Evolutionary conservation across 1,140 invertebrate genomes (phyloP).

Genomic region (Holotrichia oblita): DNA sequence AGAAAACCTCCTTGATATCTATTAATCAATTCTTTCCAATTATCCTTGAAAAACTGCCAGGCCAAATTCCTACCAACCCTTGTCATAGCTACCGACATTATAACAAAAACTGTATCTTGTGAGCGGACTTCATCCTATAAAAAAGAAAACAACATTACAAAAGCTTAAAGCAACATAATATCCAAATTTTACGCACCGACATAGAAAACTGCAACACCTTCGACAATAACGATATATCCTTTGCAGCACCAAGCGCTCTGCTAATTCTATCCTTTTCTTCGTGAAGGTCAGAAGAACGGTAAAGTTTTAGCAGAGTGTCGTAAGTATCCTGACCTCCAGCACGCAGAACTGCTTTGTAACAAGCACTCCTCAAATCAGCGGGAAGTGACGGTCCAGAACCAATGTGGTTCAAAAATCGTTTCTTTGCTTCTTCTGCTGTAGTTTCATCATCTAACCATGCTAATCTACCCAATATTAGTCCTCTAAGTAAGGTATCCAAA

Average conservation of each 20-base stretch:
- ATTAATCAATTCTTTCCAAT: conserved; percentile 77
- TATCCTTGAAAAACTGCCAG: conserved; percentile 93
- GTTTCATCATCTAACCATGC: conserved; percentile 81
- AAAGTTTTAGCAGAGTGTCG: conserved; percentile 83
- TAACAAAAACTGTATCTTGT: conserved; percentile 90
- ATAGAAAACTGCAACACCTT: conserved; percentile 90
- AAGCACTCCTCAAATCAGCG: conserved; percentile 88
- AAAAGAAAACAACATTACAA: conserved; percentile 44
- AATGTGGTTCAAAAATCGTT: conserved; percentile 76
- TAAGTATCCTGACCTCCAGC: conserved; percentile 76
- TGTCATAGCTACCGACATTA: conserved; percentile 82
- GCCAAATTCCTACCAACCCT: conserved; percentile 82
- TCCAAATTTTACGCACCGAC: conserved; percentile 71
- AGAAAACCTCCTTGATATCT: conserved; percentile 85
- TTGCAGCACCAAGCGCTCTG: conserved; percentile 79
- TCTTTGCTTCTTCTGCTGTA: conserved; percentile 79
- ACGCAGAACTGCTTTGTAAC: conserved; percentile 85
- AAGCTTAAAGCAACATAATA: conserved; percentile 30
- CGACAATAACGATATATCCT: conserved; percentile 74
- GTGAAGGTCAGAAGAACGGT: conserved; percentile 85
- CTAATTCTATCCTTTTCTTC: conserved; percentile 94
- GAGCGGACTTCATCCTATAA: conserved; percentile 88
- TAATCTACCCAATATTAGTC: conserved; percentile 83
- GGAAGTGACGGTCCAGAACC: conserved; percentile 71
- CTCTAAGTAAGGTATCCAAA: conserved; percentile 84